Conservation (phyloP, 2,888 invertebrate genomes). For the Plusia festucae region DNA sequence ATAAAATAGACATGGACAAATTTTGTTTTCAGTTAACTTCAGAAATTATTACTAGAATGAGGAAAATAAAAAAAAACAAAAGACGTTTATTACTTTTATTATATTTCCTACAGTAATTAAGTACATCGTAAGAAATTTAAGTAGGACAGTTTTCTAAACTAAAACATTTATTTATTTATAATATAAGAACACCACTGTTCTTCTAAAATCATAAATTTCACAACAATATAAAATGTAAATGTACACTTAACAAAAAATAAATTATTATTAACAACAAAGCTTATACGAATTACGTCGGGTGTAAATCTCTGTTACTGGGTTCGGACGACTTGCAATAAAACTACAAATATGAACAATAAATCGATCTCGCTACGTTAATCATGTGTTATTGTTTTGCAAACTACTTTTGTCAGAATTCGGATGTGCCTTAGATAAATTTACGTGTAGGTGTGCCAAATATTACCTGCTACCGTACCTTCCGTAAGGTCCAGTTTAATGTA, state of each 20-base stretch:
- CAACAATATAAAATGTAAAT: background rate
- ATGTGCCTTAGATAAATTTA: slow-evolving; percentile 51
- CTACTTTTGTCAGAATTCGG: slow-evolving; percentile 62
- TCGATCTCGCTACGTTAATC: slow-evolving; percentile 78
- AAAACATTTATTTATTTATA: too few relatives aligned
- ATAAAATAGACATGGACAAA: too few relatives aligned
- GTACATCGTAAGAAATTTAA: too few relatives aligned
- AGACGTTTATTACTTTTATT: too few relatives aligned
- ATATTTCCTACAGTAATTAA: too few relatives aligned
- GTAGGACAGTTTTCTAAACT: too few relatives aligned
- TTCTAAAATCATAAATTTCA: too few relatives aligned
- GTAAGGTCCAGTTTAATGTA: slow-evolving; percentile 17
- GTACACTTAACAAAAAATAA: slow-evolving; percentile 21
- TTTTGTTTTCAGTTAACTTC: too few relatives aligned
- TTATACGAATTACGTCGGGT: slow-evolving; percentile 59
- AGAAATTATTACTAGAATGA: too few relatives aligned
- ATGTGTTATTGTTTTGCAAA: slow-evolving; percentile 70
- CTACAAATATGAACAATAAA: slow-evolving; percentile 77
- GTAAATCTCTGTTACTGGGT: slow-evolving; percentile 67
- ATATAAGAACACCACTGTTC: too few relatives aligned
- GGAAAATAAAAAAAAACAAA: too few relatives aligned
- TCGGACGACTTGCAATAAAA: slow-evolving; percentile 72
- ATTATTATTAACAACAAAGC: slow-evolving; percentile 38
- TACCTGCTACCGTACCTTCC: slow-evolving; percentile 32
- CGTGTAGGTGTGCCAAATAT: slow-evolving; percentile 40